These are phyloP conservation scores for Loxodonta africana DNA, from an alignment of 2,113 vertebrate species.

Conservation along the genomic window DNA sequence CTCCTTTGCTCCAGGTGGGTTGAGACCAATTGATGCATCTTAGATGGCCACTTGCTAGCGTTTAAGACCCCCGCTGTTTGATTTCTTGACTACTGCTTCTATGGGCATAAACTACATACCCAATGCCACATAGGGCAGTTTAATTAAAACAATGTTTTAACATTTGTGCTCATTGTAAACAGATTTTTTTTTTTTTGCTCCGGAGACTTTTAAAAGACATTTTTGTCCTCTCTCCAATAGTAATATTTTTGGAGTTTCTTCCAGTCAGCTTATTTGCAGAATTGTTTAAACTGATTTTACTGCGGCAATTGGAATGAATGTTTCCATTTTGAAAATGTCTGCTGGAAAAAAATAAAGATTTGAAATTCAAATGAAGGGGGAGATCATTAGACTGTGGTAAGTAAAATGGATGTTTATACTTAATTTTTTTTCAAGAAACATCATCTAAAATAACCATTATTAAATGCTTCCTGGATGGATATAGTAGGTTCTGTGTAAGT, in stretches of 20 bases:
- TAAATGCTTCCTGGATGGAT: constrained; percentile 53
- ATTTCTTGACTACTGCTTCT: background rate
- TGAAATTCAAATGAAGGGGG: constrained; percentile 71
- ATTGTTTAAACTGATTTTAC: constrained; percentile 78
- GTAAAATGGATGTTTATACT: constrained; percentile 52
- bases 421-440: constrained; percentile 27
- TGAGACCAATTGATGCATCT: too few species aligned
- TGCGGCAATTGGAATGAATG: constrained; percentile 71
- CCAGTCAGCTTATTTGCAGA: constrained; percentile 69
- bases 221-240: constrained; percentile 66
- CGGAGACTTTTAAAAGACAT: constrained; percentile 50
- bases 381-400: constrained; percentile 68
- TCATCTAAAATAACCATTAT: constrained; percentile 60
- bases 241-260: constrained; percentile 73
- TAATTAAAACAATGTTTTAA: constrained; percentile 58
- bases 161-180: constrained; percentile 43
- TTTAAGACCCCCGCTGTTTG: too few species aligned
- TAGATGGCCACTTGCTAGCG: too few species aligned
- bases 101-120: background rate
- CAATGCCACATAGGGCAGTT: background rate
- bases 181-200: constrained; percentile 31
- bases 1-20: too few species aligned
- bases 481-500: background rate
- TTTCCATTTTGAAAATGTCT: constrained; percentile 77
- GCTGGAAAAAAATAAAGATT: constrained; percentile 75